Conservation (phyloP, 2,888 invertebrate species). For the Drosophila quinaria region DNA sequence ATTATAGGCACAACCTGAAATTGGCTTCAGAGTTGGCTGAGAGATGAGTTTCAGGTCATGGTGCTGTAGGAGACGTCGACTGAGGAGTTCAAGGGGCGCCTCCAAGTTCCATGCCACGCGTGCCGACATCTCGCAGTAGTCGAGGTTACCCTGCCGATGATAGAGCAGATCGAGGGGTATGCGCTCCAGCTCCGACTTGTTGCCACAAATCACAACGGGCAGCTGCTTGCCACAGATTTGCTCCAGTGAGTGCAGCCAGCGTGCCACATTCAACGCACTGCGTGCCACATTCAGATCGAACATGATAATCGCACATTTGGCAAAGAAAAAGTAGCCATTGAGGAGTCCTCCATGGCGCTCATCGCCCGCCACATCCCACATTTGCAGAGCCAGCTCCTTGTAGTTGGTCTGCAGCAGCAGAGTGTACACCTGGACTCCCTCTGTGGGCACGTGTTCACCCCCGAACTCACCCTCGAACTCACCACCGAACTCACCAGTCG, state of each 20-base stretch:
- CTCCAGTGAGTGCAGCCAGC: conserved; percentile 25
- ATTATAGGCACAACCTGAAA: neutral
- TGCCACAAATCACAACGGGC: conserved; percentile 46
- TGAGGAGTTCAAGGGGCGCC: conserved; percentile 30
- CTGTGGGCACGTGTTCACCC: conserved; percentile 25
- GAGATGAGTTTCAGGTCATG: conserved; percentile 28
- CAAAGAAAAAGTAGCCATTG: conserved; percentile 44
- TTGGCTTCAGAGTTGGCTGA: conserved; percentile 18
- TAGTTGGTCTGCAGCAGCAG: conserved; percentile 46
- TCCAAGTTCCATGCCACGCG: conserved; percentile 39
- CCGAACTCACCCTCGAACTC: too few relatives aligned
- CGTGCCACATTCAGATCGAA: conserved; percentile 34
- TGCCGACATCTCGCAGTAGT: conserved; percentile 43
- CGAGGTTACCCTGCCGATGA: conserved; percentile 10
- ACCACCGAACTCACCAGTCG: conserved; percentile 33
- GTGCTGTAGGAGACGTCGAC: conserved; percentile 26
- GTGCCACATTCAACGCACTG: conserved; percentile 26
- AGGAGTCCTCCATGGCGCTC: conserved; percentile 9
- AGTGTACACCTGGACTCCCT: conserved; percentile 35
- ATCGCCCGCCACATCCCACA: conserved; percentile 47
- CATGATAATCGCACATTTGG: conserved; percentile 39
- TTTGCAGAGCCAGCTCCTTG: conserved; percentile 14
- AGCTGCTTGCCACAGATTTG: conserved; percentile 32
- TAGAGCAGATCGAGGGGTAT: conserved; percentile 16
- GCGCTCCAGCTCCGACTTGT: conserved; percentile 43